These are phyloP conservation scores for Synanceia verrucosa DNA, from an alignment of 2,797 vertebrate species.

Conservation along the genomic window DNA sequence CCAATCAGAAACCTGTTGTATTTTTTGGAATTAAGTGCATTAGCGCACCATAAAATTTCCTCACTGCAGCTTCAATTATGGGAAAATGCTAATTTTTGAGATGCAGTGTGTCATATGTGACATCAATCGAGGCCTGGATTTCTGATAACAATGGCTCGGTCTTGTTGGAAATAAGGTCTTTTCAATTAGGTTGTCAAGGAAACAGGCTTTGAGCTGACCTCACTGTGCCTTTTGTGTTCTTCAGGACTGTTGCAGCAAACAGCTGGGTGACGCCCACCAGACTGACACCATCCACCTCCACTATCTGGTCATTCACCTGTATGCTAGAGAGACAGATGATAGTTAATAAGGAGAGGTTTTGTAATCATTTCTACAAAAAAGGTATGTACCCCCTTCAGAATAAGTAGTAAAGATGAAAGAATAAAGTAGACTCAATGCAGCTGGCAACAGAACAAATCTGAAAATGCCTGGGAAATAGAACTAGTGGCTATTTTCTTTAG, in stretches of 20 bases:
- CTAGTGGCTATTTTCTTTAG: constrained; percentile 36
- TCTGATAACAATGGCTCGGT: constrained; percentile 1
- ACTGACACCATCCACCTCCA: constrained; percentile 92
- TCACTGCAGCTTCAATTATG: neutral
- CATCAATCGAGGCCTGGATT: constrained; percentile 10
- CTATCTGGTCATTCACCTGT: constrained; percentile 95
- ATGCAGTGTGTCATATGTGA: no score
- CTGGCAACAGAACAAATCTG: constrained; percentile 21
- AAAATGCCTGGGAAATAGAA: constrained; percentile 47
- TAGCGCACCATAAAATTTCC: neutral
- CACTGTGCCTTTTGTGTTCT: constrained; percentile 94
- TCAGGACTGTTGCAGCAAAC: constrained; percentile 93
- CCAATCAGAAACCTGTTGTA: constrained; percentile 90
- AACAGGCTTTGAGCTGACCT: constrained; percentile 77
- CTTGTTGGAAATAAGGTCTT: neutral
- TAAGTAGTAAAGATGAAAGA: neutral
- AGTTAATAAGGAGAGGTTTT: neutral
- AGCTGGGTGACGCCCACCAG: constrained; percentile 93
- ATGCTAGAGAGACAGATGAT: constrained; percentile 81
- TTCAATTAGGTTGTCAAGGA: neutral
- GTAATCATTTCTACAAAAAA: constrained; percentile 4
- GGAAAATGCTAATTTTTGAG: constrained; percentile 40
- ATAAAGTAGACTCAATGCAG: neutral
- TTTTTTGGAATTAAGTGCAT: neutral
- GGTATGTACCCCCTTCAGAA: neutral